Conservation (phyloP, 2,888 invertebrate species). For the Hypomecis atomaria region DNA sequence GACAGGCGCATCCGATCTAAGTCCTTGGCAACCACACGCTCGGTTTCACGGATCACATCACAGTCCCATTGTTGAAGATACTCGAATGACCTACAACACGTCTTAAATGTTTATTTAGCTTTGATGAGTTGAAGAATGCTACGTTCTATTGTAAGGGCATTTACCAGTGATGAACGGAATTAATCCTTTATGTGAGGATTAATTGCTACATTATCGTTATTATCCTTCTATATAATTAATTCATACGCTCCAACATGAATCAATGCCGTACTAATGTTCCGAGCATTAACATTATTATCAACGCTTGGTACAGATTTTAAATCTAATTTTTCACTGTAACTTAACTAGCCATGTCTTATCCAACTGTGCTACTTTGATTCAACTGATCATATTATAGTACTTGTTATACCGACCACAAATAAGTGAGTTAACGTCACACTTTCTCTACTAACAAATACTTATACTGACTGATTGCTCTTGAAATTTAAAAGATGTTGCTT, state of each 20-base stretch:
- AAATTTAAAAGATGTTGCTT: constrained; percentile 2
- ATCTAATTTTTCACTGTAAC: too few species aligned
- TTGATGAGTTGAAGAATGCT: constrained; percentile 21
- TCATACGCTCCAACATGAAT: too few species aligned
- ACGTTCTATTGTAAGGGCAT: constrained; percentile 18
- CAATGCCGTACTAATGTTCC: too few species aligned
- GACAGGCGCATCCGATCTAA: constrained; percentile 74
- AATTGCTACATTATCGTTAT: too few species aligned
- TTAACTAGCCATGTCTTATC: not conserved
- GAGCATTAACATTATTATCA: too few species aligned
- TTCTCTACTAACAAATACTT: constrained; percentile 9
- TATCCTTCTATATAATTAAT: too few species aligned
- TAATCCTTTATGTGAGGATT: not conserved
- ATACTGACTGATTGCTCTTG: not conserved
- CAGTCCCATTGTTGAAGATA: constrained; percentile 67
- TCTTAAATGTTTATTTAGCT: constrained; percentile 42
- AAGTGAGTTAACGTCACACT: not conserved
- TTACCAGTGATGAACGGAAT: not conserved
- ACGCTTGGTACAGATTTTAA: too few species aligned
- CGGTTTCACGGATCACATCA: constrained; percentile 70
- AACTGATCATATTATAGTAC: not conserved
- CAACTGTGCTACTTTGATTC: not conserved
- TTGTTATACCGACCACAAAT: not conserved
- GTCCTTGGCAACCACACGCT: constrained; percentile 73
- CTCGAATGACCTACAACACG: constrained; percentile 53